Conservation (phyloP, 2,113 vertebrate species). For the Anolis sagrei region DNA sequence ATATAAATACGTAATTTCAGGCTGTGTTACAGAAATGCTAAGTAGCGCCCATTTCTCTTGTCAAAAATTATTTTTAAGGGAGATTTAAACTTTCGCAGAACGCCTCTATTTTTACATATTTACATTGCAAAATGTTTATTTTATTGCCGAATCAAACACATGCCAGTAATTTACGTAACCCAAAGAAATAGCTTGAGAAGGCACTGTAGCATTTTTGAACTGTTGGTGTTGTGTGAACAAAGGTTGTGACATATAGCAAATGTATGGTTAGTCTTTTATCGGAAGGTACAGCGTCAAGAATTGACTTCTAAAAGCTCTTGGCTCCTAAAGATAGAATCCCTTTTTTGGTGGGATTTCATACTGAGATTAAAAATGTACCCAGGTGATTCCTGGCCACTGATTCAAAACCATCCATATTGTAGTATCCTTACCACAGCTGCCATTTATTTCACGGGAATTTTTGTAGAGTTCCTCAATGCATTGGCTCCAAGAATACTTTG, state of each 20-base stretch:
- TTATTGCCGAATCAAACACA: slow-evolving; percentile 53
- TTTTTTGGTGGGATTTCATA: background rate
- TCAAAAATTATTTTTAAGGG: slow-evolving; percentile 34
- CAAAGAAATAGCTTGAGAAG: slow-evolving; percentile 56
- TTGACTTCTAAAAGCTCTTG: slow-evolving; percentile 8
- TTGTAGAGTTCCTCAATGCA: background rate
- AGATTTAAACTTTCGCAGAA: slow-evolving; percentile 54
- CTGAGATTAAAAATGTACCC: slow-evolving; percentile 37
- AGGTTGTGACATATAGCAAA: background rate
- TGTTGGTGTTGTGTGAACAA: slow-evolving; percentile 20
- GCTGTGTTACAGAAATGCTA: slow-evolving; percentile 23
- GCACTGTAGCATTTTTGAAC: slow-evolving; percentile 39
- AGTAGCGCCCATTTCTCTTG: slow-evolving; percentile 45
- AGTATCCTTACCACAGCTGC: background rate
- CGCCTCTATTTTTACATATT: slow-evolving; percentile 57
- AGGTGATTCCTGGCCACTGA: rapidly evolving
- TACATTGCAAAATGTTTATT: slow-evolving; percentile 50
- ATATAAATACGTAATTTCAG: background rate
- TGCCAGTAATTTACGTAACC: slow-evolving; percentile 63
- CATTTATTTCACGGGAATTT: background rate
- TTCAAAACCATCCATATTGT: slow-evolving; percentile 10
- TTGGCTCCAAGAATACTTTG: slow-evolving; percentile 3
- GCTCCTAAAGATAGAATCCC: slow-evolving; percentile 2
- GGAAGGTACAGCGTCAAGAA: background rate
- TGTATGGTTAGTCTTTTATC: slow-evolving; percentile 18